Percentiles rank a stretch among this genome's conserved stretches.
These are phyloP conservation scores for Agelastica alni DNA, from an alignment of 2,888 invertebrate genomes.

Conservation along the genomic window DNA sequence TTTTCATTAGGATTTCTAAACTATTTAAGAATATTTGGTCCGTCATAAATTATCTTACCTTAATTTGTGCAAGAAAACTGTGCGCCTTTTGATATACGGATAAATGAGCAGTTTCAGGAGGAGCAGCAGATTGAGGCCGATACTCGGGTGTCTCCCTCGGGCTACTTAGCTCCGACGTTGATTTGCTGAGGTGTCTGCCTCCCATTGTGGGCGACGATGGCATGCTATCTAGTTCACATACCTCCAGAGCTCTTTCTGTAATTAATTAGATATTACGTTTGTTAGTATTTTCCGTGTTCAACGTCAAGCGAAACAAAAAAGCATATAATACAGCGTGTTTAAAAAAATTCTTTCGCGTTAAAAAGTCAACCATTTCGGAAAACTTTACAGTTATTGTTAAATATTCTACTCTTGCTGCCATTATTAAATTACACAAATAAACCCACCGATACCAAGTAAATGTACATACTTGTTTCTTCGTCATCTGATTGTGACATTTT, in stretches of 20 bases:
- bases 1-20: no score
- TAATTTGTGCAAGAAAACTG: constrained; percentile 80
- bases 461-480: constrained; percentile 1
- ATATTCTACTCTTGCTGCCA: no score
- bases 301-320: no score
- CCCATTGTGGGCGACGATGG: constrained; percentile 45
- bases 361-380: no score
- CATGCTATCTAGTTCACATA: constrained; percentile 51
- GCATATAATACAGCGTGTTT: no score
- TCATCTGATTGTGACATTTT: background rate
- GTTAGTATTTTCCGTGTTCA: no score
- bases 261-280: constrained; percentile 35
- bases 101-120: constrained; percentile 64
- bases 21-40: no score
- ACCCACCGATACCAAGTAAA: no score
- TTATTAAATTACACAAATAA: no score
- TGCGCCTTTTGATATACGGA: constrained; percentile 81
- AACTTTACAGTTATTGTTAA: no score
- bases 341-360: no score
- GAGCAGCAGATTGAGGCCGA: constrained; percentile 60
- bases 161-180: constrained; percentile 78
- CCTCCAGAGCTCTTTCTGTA: constrained; percentile 54
- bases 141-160: constrained; percentile 60
- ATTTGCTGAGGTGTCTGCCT: constrained; percentile 77
- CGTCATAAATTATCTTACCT: no score